Evolutionary conservation across 2,888 invertebrate genomes (phyloP).

Genomic region (Lycia hirtaria): DNA sequence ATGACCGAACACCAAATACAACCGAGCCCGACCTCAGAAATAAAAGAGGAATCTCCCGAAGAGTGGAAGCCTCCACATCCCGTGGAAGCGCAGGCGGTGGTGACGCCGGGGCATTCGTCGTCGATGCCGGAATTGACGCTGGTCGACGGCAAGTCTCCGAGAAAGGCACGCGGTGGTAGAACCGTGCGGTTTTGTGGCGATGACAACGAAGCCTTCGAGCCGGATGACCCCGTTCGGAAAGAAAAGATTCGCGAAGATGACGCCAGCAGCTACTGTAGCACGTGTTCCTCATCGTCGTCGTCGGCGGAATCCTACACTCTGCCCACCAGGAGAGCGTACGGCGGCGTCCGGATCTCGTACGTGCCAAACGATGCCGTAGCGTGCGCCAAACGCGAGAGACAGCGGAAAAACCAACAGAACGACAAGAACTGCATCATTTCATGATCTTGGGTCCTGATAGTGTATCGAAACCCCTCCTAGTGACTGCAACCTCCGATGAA

Average conservation of each 20-base stretch:
- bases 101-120: slow-evolving; percentile 82
- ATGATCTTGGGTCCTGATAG: slow-evolving; percentile 85
- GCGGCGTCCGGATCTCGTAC: slow-evolving; percentile 95
- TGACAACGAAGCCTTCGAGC: slow-evolving; percentile 78
- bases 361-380: slow-evolving; percentile 96
- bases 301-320: slow-evolving; percentile 95
- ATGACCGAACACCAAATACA: slow-evolving; percentile 89
- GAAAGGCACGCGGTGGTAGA: slow-evolving; percentile 70
- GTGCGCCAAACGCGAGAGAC: slow-evolving; percentile 89
- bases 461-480: slow-evolving; percentile 61
- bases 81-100: slow-evolving; percentile 78
- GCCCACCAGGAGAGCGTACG: slow-evolving; percentile 93
- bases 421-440: slow-evolving; percentile 95
- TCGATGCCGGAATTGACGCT: slow-evolving; percentile 80
- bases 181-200: slow-evolving; percentile 80
- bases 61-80: slow-evolving; percentile 84
- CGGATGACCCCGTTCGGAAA: slow-evolving; percentile 69
- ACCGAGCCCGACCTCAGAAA: slow-evolving; percentile 75
- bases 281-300: slow-evolving; percentile 95
- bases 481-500: slow-evolving; percentile 78
- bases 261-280: slow-evolving; percentile 92
- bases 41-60: slow-evolving; percentile 68
- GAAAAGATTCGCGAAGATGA: slow-evolving; percentile 85
- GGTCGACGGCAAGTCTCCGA: slow-evolving; percentile 74
- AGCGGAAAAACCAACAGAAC: slow-evolving; percentile 86